Evolutionary conservation across 2,888 invertebrate genomes (phyloP), one percentile per base, ranked within the genome.

Genomic region (Cephonodes hylas): DNA sequence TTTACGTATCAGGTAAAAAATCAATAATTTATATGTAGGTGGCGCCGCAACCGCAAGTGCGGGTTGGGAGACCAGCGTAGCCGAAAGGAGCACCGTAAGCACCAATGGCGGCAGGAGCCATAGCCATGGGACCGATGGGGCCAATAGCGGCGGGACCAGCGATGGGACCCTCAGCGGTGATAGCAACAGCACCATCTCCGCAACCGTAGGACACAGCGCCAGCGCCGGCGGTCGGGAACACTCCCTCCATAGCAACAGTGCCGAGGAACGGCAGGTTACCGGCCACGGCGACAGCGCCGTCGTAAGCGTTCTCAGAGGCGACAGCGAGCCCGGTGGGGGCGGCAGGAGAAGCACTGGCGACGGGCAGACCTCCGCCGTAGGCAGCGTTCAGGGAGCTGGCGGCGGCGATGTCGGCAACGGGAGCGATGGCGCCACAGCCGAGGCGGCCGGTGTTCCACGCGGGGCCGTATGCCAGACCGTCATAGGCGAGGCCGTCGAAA

Each of bases 261-360:
- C 62, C 60, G 8, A 62, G 53, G 44, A 65, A 53, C 13, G 63
- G 61, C 8, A 67, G 34, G 58, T 62, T 60, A 18, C 62, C 62
- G 20, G 45, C 57, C 13, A 58, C 61, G 13, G 61, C 64, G 23
- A 64, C 66, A 13, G 60, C n/a, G 20, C 61, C 61, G 15, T 61
- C 61, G 58, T 61, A 61, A 0, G 25, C 48, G 7, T 71, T 70
- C 42, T 75, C 75, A 58, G 71, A 59, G 23, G 70, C 58, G 20
- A 74, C 73, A 23, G 67, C 71, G 8, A 73, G 70, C 5, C 84
- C 83, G 18, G 67, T 71, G 18, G 81, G 80, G 0, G 76, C 60
- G 38, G 72, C 63, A 13, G 79, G 73, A 3, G 83, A 82, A 3
- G 67, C 59, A 62, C 80, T 81, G 64, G 73, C 63, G 1, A 80